Evolutionary conservation across 2,888 invertebrate genomes (phyloP).

Genomic region (Cheilosia variabilis): DNA sequence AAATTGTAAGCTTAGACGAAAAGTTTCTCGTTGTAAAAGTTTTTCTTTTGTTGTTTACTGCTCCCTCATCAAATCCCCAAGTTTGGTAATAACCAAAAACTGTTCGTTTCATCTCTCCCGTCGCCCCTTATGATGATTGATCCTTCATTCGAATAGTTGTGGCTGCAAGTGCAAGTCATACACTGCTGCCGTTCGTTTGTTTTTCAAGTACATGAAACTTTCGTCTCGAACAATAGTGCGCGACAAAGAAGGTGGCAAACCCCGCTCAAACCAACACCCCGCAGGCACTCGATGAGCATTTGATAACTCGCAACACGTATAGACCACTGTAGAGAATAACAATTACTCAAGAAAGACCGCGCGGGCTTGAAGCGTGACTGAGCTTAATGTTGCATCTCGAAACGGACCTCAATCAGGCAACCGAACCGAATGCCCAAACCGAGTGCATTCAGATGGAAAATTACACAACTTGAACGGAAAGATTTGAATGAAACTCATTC

Average conservation of each 20-base stretch:
- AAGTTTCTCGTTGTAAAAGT: slow-evolving; percentile 54
- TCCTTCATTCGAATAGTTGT: slow-evolving; percentile 20
- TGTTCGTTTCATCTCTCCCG: slow-evolving; percentile 1
- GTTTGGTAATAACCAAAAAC: slow-evolving; percentile 72
- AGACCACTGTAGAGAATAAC: background rate
- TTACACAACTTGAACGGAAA: slow-evolving; percentile 52
- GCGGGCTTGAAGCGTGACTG: slow-evolving; percentile 3
- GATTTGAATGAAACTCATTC: slow-evolving; percentile 44
- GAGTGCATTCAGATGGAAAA: slow-evolving; percentile 53
- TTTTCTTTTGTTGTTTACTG: slow-evolving; percentile 30
- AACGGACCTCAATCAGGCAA: slow-evolving; percentile 19
- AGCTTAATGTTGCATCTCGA: slow-evolving; percentile 24
- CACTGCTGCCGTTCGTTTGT: slow-evolving; percentile 9
- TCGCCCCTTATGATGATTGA: slow-evolving; percentile 9
- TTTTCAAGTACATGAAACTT: slow-evolving; percentile 56
- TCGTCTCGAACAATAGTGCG: slow-evolving; percentile 27
- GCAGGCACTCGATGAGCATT: slow-evolving; percentile 9
- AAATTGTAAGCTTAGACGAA: slow-evolving; percentile 60
- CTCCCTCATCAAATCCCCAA: slow-evolving; percentile 61
- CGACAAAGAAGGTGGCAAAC: background rate
- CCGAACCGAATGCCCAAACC: background rate
- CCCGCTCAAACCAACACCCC: background rate
- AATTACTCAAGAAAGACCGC: slow-evolving; percentile 8
- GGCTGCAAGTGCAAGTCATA: slow-evolving; percentile 33
- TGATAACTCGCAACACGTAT: slow-evolving; percentile 11